Percentiles rank a stretch among this genome's conserved stretches.
Conservation (phyloP, 1,140 invertebrate genomes). For the Pristionchus pacificus region DNA sequence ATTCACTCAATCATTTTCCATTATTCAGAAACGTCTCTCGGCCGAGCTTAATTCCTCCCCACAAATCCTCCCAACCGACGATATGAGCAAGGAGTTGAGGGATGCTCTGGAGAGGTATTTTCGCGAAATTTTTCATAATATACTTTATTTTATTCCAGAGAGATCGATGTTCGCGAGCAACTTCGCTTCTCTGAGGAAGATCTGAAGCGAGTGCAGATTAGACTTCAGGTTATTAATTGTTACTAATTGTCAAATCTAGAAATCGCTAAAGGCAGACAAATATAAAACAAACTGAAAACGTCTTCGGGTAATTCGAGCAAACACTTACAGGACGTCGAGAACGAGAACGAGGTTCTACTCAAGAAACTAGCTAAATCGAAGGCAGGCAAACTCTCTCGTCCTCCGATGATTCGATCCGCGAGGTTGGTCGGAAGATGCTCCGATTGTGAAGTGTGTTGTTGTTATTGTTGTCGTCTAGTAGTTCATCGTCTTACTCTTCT, state of each 20-base stretch:
- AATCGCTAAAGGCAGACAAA: no score
- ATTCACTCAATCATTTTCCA: neutral
- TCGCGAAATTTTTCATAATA: neutral
- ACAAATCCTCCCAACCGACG: constrained; percentile 15
- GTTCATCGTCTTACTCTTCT: constrained; percentile 19
- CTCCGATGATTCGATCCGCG: constrained; percentile 49
- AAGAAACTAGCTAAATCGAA: constrained; percentile 43
- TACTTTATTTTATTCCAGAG: constrained; percentile 65
- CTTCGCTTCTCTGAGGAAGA: constrained; percentile 54
- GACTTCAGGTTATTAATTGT: constrained; percentile 36
- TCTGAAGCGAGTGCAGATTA: constrained; percentile 42
- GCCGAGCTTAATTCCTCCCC: constrained; percentile 35
- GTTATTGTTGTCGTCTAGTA: neutral
- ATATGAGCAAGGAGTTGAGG: constrained; percentile 66
- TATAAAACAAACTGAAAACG: no score
- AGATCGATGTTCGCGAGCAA: constrained; percentile 74
- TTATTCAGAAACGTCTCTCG: constrained; percentile 39
- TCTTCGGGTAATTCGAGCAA: no score
- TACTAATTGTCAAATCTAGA: no score
- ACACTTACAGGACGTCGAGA: constrained; percentile 50
- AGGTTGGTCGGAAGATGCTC: constrained; percentile 30
- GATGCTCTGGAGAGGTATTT: constrained; percentile 74
- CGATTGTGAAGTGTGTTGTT: neutral
- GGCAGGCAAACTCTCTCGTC: constrained; percentile 28
- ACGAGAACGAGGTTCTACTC: constrained; percentile 52